Percentiles rank a stretch among this genome's conserved stretches.
Evolutionary conservation across 2,888 invertebrate species (phyloP).

Genomic region (Cantharis lateralis): DNA sequence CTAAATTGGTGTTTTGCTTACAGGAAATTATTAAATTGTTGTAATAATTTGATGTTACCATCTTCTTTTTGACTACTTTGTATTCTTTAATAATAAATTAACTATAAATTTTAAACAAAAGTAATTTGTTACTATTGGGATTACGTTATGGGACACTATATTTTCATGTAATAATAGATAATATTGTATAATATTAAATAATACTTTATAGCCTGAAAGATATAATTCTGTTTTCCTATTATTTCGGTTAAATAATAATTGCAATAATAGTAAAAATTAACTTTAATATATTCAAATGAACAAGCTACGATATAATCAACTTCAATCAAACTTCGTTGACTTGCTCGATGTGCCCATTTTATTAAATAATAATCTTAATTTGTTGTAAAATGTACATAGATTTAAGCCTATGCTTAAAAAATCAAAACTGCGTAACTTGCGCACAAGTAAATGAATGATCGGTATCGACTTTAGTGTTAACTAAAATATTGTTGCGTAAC

Average conservation of each 20-base stretch:
- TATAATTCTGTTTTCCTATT: slow-evolving; percentile 11
- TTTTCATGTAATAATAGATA: too few relatives aligned
- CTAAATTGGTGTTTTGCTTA: background rate
- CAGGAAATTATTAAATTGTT: background rate
- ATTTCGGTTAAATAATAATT: background rate
- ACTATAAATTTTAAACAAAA: background rate
- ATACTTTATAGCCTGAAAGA: background rate
- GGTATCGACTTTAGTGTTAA: slow-evolving; percentile 18
- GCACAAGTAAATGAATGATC: slow-evolving; percentile 8
- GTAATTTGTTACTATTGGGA: too few relatives aligned
- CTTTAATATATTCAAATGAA: slow-evolving; percentile 16
- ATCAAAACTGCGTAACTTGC: slow-evolving; percentile 10
- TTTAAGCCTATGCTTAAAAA: background rate
- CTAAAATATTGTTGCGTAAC: slow-evolving; percentile 16
- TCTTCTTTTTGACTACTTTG: background rate
- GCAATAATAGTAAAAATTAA: background rate
- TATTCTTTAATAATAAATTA: background rate
- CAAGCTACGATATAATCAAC: slow-evolving; percentile 12
- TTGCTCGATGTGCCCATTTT: slow-evolving; percentile 4
- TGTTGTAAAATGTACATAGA: background rate
- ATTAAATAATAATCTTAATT: slow-evolving; percentile 16
- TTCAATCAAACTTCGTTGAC: slow-evolving; percentile 21
- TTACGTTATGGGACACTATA: too few relatives aligned
- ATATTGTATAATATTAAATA: too few relatives aligned
- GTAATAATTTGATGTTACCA: background rate